Conservation (phyloP, 2,113 vertebrate genomes). For the Tenebrosternarchus preto region DNA sequence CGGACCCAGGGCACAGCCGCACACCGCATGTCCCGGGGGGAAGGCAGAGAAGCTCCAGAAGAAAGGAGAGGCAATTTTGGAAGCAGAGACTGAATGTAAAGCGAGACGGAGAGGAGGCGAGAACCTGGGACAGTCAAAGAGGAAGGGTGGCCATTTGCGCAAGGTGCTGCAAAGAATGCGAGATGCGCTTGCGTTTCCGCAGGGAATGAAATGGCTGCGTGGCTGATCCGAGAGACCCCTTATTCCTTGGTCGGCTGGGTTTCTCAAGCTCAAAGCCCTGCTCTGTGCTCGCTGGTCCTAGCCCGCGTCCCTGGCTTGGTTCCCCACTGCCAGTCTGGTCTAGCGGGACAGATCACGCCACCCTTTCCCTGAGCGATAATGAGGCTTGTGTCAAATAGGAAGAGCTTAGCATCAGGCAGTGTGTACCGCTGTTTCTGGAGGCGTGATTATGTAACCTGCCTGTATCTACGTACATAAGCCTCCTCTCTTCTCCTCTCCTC, state of each 20-base stretch:
- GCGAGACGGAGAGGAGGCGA: constrained; percentile 40
- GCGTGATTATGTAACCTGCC: constrained; percentile 4
- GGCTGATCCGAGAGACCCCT: constrained; percentile 47
- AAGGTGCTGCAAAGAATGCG: constrained; percentile 50
- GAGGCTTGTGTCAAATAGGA: constrained; percentile 17
- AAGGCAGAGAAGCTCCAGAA: not conserved
- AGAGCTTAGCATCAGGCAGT: constrained; percentile 7
- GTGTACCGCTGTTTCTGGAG: not conserved
- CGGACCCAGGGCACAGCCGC: not conserved
- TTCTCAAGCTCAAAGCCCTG: constrained; percentile 56
- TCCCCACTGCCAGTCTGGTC: constrained; percentile 31
- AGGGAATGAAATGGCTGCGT: constrained; percentile 53
- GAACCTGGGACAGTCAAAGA: constrained; percentile 47
- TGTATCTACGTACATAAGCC: not conserved
- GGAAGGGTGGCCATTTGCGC: constrained; percentile 18
- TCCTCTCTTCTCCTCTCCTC: not conserved
- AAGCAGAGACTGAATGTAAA: not conserved
- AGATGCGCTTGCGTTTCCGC: constrained; percentile 50
- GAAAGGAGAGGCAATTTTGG: not conserved
- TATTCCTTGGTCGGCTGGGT: constrained; percentile 49
- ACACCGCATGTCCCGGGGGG: not conserved
- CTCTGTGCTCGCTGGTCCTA: not conserved
- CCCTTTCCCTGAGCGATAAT: constrained; percentile 11
- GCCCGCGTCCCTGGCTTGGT: not conserved
- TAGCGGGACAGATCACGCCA: not conserved